Percentiles rank a stretch among this genome's conserved stretches.
phyloP scores from a whole-genome alignment of 2,888 invertebrate genomes.

The Flexamia atlantica region DNA sequence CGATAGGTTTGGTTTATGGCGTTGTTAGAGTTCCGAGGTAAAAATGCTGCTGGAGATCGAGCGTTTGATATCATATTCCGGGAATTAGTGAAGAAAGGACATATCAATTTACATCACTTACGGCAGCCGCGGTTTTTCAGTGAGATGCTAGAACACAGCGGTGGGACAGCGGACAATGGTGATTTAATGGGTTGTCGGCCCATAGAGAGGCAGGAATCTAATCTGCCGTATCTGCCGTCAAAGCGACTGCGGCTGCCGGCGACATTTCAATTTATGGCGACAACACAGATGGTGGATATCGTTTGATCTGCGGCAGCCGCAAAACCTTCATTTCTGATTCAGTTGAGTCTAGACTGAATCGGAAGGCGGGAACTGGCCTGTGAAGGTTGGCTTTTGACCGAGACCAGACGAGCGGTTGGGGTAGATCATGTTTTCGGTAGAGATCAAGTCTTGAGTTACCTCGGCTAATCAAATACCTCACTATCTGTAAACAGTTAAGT shows the following conservation, averaged over 20 bases:
- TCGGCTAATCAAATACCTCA: no score
- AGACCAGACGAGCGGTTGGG: no score
- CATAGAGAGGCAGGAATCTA: slow-evolving; percentile 47
- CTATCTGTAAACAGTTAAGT: no score
- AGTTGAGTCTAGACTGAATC: slow-evolving; percentile 12
- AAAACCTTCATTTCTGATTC: slow-evolving; percentile 60
- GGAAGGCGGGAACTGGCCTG: slow-evolving; percentile 21
- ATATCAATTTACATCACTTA: slow-evolving; percentile 40
- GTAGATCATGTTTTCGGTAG: no score
- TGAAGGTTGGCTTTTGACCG: slow-evolving; percentile 19
- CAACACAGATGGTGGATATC: slow-evolving; percentile 61
- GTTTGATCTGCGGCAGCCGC: slow-evolving; percentile 60
- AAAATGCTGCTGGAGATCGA: slow-evolving; percentile 14
- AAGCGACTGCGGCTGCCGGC: slow-evolving; percentile 52
- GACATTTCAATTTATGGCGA: slow-evolving; percentile 64
- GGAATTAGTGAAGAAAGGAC: slow-evolving; percentile 50
- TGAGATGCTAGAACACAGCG: slow-evolving; percentile 34
- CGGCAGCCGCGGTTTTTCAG: slow-evolving; percentile 37
- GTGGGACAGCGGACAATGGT: slow-evolving; percentile 41
- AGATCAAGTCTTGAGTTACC: no score
- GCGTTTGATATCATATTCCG: slow-evolving; percentile 24
- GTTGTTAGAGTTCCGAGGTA: background rate
- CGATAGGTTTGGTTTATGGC: slow-evolving; percentile 18
- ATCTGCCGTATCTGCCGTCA: slow-evolving; percentile 59
- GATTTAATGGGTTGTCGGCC: slow-evolving; percentile 52